These are phyloP conservation scores for Parazoanthus darwini DNA, from an alignment of 92 coral and sea anemone genomes.

Conservation along the genomic window DNA sequence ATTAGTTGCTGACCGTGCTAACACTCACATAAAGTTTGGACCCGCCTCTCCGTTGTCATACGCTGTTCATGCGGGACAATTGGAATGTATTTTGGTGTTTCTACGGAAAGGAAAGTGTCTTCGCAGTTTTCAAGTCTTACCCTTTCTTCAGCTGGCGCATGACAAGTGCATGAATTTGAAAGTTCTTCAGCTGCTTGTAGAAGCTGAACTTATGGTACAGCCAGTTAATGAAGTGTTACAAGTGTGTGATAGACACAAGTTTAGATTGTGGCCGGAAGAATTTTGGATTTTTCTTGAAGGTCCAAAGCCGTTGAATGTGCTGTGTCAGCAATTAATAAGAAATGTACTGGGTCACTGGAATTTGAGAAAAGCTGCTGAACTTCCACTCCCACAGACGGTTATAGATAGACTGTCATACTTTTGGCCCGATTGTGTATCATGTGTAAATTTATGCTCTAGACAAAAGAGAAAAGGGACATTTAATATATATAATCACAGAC, in stretches of 20 bases:
- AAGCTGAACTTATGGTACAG: conserved; percentile 41
- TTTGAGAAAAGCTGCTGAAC: conserved; percentile 21
- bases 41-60: conserved; percentile 42
- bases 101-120: conserved; percentile 44
- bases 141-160: conserved; percentile 30
- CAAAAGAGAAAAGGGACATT: conserved; percentile 7
- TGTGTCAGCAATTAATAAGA: conserved; percentile 44
- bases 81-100: conserved; percentile 43
- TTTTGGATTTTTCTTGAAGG: conserved; percentile 41
- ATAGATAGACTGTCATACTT: conserved; percentile 18
- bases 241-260: background rate
- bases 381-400: conserved; percentile 21
- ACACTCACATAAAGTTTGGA: background rate
- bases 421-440: conserved; percentile 5
- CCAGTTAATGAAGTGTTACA: background rate
- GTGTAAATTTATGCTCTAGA: conserved; percentile 9
- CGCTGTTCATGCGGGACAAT: conserved; percentile 46
- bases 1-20: background rate
- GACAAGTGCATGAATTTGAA: conserved; percentile 43
- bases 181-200: conserved; percentile 43
- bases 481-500: conserved; percentile 28
- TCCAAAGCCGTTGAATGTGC: conserved; percentile 45
- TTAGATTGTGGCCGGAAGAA: conserved; percentile 47
- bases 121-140: conserved; percentile 26
- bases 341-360: conserved; percentile 4